Base-by-base conservation (phyloP, 2,113 vertebrate species). In the Chloebia gouldiae region DNA sequence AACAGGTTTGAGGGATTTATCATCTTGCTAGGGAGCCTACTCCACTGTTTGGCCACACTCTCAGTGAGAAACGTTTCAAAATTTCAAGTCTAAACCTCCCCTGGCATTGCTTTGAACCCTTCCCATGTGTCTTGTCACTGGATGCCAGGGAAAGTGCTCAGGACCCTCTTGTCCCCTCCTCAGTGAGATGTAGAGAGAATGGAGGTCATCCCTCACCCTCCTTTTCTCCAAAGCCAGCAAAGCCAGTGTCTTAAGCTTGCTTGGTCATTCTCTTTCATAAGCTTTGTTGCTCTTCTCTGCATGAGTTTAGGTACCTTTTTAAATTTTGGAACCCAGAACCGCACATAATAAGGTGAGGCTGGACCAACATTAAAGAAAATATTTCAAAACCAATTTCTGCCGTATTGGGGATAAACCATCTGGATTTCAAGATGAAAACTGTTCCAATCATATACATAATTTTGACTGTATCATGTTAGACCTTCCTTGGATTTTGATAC, bases 361-460 rank as follows among this genome's bases (percentile, higher is more conserved):
- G 7, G 20, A 64, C 3, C 12, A 45, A 42, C 0, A 1, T 81
- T 64, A 65, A 73, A 37, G 7, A 63, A 20, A 72, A 7, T 31
- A 81, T 64, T 81, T 88, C 3, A 61, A 86, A 96, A 59, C 4
- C 42, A 53, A 19, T 57, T 64, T 30, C 12, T 82, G 15, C 33
- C 8, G 37, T 53, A 39, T 4, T 33, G 8, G 7, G 18, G 6
- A 53, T 82, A 68, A 63, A 63, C 7, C 17, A 40, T 18, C 20
- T 81, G 31, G 7, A 20, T 71, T 82, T 66, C 5, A 78, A 21
- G 22, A 37, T 1, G 19, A 59, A 68, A 37, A 6, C 3, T 6
- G 10, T 16, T 39, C 9, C 13, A 51, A 15, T 5, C 0, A 12
- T 19, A 50, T 19, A 10, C 2, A 33, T 20, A 0, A 1, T 77